phyloP scores from a whole-genome alignment of 2,888 invertebrate species.

The Autographa pulchrina region DNA sequence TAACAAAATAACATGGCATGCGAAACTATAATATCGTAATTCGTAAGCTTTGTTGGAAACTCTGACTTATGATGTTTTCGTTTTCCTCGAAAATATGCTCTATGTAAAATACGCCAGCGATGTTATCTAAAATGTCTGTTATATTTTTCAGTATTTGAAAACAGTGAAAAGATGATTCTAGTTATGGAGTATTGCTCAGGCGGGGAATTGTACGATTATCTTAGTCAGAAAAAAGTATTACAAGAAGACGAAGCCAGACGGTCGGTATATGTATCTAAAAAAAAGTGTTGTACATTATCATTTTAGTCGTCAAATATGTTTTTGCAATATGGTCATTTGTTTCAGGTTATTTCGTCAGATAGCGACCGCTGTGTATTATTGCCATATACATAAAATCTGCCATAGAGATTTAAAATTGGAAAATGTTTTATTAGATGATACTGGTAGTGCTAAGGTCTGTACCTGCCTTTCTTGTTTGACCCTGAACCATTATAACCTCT shows the following conservation, averaged over 20 bases:
- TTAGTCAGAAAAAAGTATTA: slow-evolving; percentile 97
- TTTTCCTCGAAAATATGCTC: slow-evolving; percentile 8
- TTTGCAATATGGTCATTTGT: slow-evolving; percentile 45
- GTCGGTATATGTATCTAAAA: slow-evolving; percentile 61
- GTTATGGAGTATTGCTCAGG: slow-evolving; percentile 99
- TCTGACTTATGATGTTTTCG: slow-evolving; percentile 19
- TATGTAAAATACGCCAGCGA: slow-evolving; percentile 16
- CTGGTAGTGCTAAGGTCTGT: slow-evolving; percentile 97
- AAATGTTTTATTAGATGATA: slow-evolving; percentile 97
- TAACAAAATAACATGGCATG: slow-evolving; percentile 44
- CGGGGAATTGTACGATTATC: slow-evolving; percentile 99
- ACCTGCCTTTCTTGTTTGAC: slow-evolving; percentile 5
- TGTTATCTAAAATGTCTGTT: slow-evolving; percentile 32
- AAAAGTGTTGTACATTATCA: slow-evolving; percentile 7
- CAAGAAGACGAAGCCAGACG: slow-evolving; percentile 96
- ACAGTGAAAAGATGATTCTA: slow-evolving; percentile 99
- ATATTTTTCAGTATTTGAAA: slow-evolving; percentile 97
- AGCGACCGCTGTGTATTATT: slow-evolving; percentile 98
- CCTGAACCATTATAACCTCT: too few species aligned
- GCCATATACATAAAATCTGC: slow-evolving; percentile 99
- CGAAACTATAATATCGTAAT: slow-evolving; percentile 24
- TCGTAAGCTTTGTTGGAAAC: slow-evolving; percentile 13
- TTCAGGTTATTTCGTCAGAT: slow-evolving; percentile 98
- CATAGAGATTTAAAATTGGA: slow-evolving; percentile 98
- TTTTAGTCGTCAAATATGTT: not conserved